These are phyloP conservation scores for Piprites chloris DNA, from an alignment of 2,113 vertebrate genomes.

Conservation along the genomic window DNA sequence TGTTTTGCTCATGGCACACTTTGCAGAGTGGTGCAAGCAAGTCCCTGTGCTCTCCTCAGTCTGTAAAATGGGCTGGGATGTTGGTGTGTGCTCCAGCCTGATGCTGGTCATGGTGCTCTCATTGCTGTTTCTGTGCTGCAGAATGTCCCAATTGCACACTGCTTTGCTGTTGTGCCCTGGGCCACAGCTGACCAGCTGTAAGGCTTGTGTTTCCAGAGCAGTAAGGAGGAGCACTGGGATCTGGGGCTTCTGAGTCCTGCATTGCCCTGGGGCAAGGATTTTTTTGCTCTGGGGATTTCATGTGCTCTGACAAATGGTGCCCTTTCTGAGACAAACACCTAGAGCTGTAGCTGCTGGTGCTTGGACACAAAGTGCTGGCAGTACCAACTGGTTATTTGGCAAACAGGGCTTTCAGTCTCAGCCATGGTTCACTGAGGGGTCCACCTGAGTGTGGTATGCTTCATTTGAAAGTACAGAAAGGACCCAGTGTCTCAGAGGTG, in stretches of 20 bases:
- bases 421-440: neutral
- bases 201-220: neutral
- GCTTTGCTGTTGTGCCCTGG: neutral
- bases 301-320: neutral
- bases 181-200: neutral
- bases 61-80: neutral
- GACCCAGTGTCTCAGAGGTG: neutral
- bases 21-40: neutral
- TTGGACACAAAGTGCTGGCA: neutral
- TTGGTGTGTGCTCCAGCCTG: neutral
- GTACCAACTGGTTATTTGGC: neutral
- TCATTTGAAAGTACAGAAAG: neutral
- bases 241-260: neutral
- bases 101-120: neutral
- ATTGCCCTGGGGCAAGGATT: neutral
- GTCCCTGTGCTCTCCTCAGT: neutral
- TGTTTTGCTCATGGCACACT: neutral
- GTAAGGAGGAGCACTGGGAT: neutral
- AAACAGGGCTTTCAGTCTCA: neutral
- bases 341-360: neutral
- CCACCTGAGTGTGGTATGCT: neutral
- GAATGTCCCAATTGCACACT: neutral
- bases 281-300: accelerated
- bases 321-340: neutral
- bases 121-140: neutral